Base-by-base conservation (phyloP, 2,113 vertebrate species). In the Etia nguti region DNA sequence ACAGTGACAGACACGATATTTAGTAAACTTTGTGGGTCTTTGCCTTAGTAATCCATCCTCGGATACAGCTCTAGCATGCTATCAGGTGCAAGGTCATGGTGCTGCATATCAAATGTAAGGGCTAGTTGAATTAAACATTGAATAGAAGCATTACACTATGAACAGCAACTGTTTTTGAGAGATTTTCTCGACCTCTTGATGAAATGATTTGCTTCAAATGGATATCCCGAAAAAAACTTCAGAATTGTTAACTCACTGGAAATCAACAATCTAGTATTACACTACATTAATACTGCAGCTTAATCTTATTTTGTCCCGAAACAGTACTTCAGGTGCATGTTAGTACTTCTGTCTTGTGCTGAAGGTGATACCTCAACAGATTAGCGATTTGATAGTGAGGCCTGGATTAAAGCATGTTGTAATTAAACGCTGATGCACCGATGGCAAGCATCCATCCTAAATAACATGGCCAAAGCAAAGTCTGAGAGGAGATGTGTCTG, bases 331-430 rank as follows among this genome's bases (percentile, higher is more conserved):
- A 50, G 46, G 46, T 77, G 46, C 10, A 77, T 77, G 73, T 77
- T 77, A 34, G 20, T 79, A 43, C 65, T 22, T 85, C 29, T 84
- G 31, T 43, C 79, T 29, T 43, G 31, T 18, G 56, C 6, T 88
- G 68, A 90, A 89, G 91, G 84, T 56, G 85, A 92, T 92, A 86
- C 89, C 80, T 89, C 57, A 29, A 82, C 80, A 88, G 92, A 90
- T 84, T 57, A 84, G 70, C 2, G 68, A 84, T 92, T 92, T 92
- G 90, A 89, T 79, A 87, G 56, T 60, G 41, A 36, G 80, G 84
- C 55, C 81, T 55, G 83, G 89, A 89, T 91, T 87, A 90, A 90
- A 85, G 41, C n/a, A 26, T 81, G 36, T 68, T 29, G 56, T 84
- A 85, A 90, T 90, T 80, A 79, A 70, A 91, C 22, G 50, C 54